Evolutionary conservation across 1,140 invertebrate genomes (phyloP), one percentile per base, ranked within the genome.

Genomic region (Geopemphigus sp.): DNA sequence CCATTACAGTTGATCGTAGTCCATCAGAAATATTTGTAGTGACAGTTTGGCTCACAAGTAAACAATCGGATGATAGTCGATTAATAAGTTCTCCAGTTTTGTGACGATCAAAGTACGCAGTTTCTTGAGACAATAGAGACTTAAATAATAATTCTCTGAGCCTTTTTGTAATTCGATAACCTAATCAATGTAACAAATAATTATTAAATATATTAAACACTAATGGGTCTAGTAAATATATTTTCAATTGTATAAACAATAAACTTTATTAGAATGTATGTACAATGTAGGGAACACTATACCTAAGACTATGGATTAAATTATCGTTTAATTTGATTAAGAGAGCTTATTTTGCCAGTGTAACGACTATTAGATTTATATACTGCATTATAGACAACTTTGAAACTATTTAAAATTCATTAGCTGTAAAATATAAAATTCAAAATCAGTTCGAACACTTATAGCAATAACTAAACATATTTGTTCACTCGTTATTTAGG

Each of bases 61-160:
- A 91, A 6, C 96, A 93, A 85, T 99, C 97, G 70, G 95, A 91
- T 80, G 92, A 93, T 61, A 98, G 82, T 82, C 97, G 89, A 85
- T 97, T 98, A 1, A 98, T 90, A 47, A 99, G 87, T 86, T 99
- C 97, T n/a, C 97, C 97, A 19, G 96, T 98, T 83, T 93, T 95
- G 47, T 91, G 92, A 83, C 90, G 92, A 83, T 98, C 95, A 86
- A 98, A 99, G 90, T 97, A 98, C 10, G 91, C 92, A 53, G 94
- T 89, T 86, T 99, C 97, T 87, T 99, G 96, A 70, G 88, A 89
- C 68, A 98, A 86, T 83, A 99, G 93, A 3, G 94, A 90, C 6
- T 88, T 86, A 86, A 96, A 99, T 0, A 97, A 89, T 82, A 91
- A 90, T 82, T 92, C 91, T 66, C 97, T 88, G 3, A 99, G 85